Evolutionary conservation across 2,797 vertebrate species (phyloP).

Genomic region (Ataeniobius toweri): DNA sequence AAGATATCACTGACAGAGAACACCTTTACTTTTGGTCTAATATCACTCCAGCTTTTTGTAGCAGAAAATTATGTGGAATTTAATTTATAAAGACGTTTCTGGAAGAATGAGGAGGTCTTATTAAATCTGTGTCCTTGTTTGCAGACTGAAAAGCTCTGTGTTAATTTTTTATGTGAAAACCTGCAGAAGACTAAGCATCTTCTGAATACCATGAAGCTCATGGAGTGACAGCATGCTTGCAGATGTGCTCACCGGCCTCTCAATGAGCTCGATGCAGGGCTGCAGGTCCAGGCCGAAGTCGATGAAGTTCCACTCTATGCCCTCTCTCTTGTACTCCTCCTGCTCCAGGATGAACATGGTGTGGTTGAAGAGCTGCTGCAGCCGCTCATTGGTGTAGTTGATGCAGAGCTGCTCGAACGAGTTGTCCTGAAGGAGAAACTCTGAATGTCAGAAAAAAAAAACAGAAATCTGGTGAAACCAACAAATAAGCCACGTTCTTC

Average conservation of each 20-base stretch:
- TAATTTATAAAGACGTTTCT: no score
- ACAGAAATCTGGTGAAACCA: background rate
- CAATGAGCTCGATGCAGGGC: constrained; percentile 88
- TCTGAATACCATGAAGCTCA: background rate
- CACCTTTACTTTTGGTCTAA: no score
- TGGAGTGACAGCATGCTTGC: background rate
- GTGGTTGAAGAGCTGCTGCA: constrained; percentile 96
- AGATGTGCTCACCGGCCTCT: constrained; percentile 79
- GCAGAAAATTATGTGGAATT: no score
- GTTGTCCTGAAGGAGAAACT: constrained; percentile 80
- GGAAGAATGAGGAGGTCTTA: background rate
- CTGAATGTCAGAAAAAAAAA: no score
- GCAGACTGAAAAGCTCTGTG: no score
- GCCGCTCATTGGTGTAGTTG: constrained; percentile 95
- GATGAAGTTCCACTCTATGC: constrained; percentile 96
- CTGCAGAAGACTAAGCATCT: no score
- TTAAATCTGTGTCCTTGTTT: no score
- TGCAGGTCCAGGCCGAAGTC: constrained; percentile 88
- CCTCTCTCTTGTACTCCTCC: constrained; percentile 93
- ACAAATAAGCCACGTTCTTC: background rate
- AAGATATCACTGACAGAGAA: background rate
- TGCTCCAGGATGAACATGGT: constrained; percentile 96
- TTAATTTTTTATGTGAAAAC: no score
- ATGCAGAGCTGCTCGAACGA: constrained; percentile 95
- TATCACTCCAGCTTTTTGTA: no score